phyloP scores from a whole-genome alignment of 2,888 invertebrate genomes.

The Hedya salicella region DNA sequence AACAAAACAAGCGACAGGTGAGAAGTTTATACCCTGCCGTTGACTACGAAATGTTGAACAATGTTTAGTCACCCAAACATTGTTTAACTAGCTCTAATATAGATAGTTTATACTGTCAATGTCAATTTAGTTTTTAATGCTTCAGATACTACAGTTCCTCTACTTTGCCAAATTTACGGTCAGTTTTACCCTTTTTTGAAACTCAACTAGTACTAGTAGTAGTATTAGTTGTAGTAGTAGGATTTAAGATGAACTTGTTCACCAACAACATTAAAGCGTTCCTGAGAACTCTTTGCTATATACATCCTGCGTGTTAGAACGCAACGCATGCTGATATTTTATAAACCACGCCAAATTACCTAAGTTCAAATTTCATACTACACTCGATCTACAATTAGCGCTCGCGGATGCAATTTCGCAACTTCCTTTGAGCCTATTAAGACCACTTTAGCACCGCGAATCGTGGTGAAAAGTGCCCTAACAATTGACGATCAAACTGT shows the following conservation, averaged over 20 bases:
- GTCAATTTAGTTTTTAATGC: too few relatives aligned
- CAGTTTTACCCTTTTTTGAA: too few relatives aligned
- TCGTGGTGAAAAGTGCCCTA: conserved; percentile 64
- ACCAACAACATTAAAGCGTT: too few relatives aligned
- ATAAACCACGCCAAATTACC: background rate
- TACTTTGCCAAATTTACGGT: too few relatives aligned
- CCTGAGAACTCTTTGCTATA: too few relatives aligned
- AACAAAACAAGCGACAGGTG: conserved; percentile 4
- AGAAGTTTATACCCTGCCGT: background rate
- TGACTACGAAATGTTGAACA: background rate
- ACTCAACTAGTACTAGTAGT: too few relatives aligned
- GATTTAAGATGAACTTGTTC: too few relatives aligned
- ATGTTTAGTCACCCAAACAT: background rate
- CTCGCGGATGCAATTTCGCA: conserved; percentile 70
- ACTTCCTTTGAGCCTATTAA: conserved; percentile 69
- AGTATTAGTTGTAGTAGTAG: too few relatives aligned
- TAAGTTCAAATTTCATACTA: conserved; percentile 46
- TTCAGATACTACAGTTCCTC: too few relatives aligned
- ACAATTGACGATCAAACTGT: conserved; percentile 49
- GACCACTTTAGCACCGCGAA: conserved; percentile 62
- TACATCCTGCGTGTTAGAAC: too few relatives aligned
- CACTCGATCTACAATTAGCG: conserved; percentile 64
- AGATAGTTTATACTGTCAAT: too few relatives aligned
- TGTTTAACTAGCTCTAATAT: background rate
- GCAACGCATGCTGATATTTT: too few relatives aligned